Evolutionary conservation across 2,113 vertebrate species (phyloP).

Genomic region (Rhabdornis inornatus): DNA sequence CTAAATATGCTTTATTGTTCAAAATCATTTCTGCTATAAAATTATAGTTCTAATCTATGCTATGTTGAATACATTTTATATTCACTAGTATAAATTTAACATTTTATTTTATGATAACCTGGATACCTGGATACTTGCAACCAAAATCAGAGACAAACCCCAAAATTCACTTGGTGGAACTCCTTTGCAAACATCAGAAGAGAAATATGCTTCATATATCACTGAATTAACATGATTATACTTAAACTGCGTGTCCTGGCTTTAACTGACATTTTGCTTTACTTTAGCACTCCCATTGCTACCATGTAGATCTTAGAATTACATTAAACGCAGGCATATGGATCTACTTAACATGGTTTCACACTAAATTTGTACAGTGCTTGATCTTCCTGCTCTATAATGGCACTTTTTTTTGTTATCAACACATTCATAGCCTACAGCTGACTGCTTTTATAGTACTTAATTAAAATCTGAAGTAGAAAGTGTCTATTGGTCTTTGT

Average conservation of each 20-base stretch:
- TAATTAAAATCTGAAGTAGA: conserved; percentile 78
- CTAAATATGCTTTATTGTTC: neutral
- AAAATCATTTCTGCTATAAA: neutral
- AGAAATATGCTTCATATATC: neutral
- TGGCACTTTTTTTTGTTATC: conserved; percentile 59
- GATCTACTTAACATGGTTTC: conserved; percentile 70
- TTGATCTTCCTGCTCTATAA: conserved; percentile 72
- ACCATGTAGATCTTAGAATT: conserved; percentile 8
- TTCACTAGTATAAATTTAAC: neutral
- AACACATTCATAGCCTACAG: conserved; percentile 70
- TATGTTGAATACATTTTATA: neutral
- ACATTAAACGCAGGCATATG: conserved; percentile 42
- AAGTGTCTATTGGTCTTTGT: conserved; percentile 70
- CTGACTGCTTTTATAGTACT: conserved; percentile 78
- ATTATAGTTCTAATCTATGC: neutral
- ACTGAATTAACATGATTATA: conserved; percentile 35
- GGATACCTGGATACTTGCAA: neutral
- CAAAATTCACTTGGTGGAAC: neutral
- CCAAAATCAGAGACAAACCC: neutral
- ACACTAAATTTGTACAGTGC: conserved; percentile 65
- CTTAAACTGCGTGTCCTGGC: neutral
- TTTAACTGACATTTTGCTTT: conserved; percentile 47
- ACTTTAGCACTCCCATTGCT: neutral
- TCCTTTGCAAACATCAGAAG: conserved; percentile 13
- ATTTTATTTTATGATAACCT: neutral